Base-by-base conservation (phyloP, 1,140 invertebrate species). In the Lerema accius region DNA sequence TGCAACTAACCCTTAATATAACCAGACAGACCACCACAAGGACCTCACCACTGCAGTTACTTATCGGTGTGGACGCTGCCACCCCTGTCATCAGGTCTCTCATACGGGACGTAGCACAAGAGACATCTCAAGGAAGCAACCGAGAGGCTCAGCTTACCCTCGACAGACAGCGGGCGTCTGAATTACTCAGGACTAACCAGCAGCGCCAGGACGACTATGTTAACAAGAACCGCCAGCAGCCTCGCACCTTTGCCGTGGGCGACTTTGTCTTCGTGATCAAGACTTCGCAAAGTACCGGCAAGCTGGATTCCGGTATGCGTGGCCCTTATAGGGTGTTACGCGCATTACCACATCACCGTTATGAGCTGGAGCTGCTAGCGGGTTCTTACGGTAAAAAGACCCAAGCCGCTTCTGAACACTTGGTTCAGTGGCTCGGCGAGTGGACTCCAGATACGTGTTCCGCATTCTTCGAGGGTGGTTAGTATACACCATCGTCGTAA, bases 321-420 rank as follows among this genome's bases (percentile, higher is more conserved):
- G 65, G 65, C 4, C 65, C 65, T 4, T 63, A 68, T 19, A 9
- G 32, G 1, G 43, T 69, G 13, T 9, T 45, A 13, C 32, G 15
- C 3, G 37, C n/a, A 1, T 7, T 32, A 4, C 28, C 28, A 32
- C 60, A 62, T 11, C 59, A 59, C 13, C 46, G 68, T 0, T 70
- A 70, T 35, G 67, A 65, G 46, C 23, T 70, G 9, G 15, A 46
- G 14, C 59, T 70, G 4, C 14, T 70, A 7, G 55, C 63, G 0
- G 68, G 68, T 0, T 32, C 28, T 6, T 32, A 32, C 7, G 28
- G 28, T 6, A 32, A 32, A 7, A 6, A 4, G 28, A 32, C 28
- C 4, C 28, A 32, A 32, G 28, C 28, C 4, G 28, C 28, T 10
- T 4, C 28, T 4, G 28, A 32, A 32, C 9, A 32, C 9, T 6